Conservation (phyloP, 2,113 vertebrate genomes). For the Eptatretus burgeri region DNA sequence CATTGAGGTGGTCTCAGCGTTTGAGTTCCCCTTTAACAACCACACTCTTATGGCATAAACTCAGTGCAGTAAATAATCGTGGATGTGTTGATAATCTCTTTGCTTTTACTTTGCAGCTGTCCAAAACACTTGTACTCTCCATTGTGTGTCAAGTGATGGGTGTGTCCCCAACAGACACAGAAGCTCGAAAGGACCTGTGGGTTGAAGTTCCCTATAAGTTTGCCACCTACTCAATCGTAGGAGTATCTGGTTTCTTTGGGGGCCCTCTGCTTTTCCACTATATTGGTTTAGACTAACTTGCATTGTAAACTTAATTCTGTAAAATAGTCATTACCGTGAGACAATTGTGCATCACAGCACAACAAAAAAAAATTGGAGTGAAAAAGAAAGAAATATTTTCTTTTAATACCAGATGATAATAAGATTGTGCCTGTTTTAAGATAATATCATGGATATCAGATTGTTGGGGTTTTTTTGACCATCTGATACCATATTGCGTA, state of each 20-base stretch:
- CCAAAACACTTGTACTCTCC: constrained; percentile 22
- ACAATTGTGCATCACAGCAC: too few relatives aligned
- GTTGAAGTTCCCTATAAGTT: constrained; percentile 79
- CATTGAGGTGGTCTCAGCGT: too few relatives aligned
- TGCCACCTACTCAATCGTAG: constrained; percentile 35
- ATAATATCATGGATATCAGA: too few relatives aligned
- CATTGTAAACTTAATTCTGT: too few relatives aligned
- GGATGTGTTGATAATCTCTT: constrained; percentile 20
- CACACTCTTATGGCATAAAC: constrained; percentile 14
- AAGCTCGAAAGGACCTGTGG: constrained; percentile 29
- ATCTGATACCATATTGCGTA: too few relatives aligned
- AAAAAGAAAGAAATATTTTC: too few relatives aligned
- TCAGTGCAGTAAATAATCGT: constrained; percentile 21
- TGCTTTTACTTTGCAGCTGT: constrained; percentile 7
- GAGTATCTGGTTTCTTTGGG: constrained; percentile 30
- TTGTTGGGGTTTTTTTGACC: too few relatives aligned
- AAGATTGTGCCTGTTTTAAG: too few relatives aligned
- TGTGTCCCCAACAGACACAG: constrained; percentile 17
- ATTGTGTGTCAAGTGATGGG: constrained; percentile 24
- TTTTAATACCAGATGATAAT: too few relatives aligned
- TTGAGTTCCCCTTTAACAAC: too few relatives aligned
- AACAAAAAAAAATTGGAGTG: too few relatives aligned
- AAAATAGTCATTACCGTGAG: too few relatives aligned
- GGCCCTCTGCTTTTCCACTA: constrained; percentile 31
- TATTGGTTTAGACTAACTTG: constrained; percentile 20